Conservation (phyloP, 2,888 invertebrate species). For the Lochmaea crataegi region DNA sequence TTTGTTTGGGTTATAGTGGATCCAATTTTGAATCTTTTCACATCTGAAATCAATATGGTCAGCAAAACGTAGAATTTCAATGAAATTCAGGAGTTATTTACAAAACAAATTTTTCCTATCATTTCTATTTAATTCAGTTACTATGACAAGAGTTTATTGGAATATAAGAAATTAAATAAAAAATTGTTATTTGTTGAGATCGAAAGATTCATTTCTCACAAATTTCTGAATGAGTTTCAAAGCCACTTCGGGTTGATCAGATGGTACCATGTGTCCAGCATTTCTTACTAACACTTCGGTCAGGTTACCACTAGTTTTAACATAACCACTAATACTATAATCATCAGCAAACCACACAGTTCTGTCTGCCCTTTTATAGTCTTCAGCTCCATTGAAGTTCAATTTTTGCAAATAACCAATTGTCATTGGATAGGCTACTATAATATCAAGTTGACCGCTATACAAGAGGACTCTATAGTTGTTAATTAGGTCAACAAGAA, state of each 20-base stretch:
- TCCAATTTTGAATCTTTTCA: no score
- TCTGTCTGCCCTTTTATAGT: constrained; percentile 73
- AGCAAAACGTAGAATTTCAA: no score
- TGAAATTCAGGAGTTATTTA: no score
- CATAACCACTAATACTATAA: constrained; percentile 74
- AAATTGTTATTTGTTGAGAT: no score
- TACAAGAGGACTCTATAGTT: constrained; percentile 81
- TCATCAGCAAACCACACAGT: constrained; percentile 75
- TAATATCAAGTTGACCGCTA: constrained; percentile 89
- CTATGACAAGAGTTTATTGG: no score
- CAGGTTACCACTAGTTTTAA: constrained; percentile 74
- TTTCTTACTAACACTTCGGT: constrained; percentile 79
- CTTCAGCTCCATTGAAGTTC: constrained; percentile 72
- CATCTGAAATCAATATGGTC: no score
- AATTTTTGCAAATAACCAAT: constrained; percentile 78
- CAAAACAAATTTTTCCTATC: no score
- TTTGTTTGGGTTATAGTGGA: no score
- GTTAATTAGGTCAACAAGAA: constrained; percentile 69
- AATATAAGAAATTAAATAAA: no score
- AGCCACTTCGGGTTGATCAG: constrained; percentile 81
- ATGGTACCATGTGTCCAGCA: constrained; percentile 86
- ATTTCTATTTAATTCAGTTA: no score
- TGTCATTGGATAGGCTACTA: constrained; percentile 86
- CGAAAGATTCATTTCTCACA: constrained; percentile 34
- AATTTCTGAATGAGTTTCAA: constrained; percentile 71